These are phyloP conservation scores for Papilio gigon DNA, from an alignment of 2,888 invertebrate genomes.

Conservation along the genomic window DNA sequence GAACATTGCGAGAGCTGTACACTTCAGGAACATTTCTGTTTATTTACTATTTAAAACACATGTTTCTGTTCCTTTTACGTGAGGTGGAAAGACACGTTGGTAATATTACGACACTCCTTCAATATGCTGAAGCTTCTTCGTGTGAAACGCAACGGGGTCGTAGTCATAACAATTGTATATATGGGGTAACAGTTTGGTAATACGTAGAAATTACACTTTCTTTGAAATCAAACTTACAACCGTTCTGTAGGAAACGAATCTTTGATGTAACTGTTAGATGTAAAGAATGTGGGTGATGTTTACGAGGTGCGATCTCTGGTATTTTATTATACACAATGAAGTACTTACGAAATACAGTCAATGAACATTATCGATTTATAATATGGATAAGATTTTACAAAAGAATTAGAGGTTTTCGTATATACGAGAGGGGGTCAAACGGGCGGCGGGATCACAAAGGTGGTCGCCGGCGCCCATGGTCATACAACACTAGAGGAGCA, in stretches of 20 bases:
- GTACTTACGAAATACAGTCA: background rate
- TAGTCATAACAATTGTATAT: constrained; percentile 45
- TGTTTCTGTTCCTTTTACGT: constrained; percentile 39
- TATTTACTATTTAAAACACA: constrained; percentile 43
- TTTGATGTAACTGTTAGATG: constrained; percentile 35
- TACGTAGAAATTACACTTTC: constrained; percentile 42
- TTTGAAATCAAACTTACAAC: constrained; percentile 41
- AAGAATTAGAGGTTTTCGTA: no score
- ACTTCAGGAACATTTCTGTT: constrained; percentile 48
- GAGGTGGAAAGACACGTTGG: constrained; percentile 39
- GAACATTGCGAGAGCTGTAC: constrained; percentile 47
- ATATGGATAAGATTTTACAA: background rate
- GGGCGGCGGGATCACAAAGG: no score
- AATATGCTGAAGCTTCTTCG: constrained; percentile 14
- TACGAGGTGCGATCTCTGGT: background rate
- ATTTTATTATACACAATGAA: constrained; percentile 30
- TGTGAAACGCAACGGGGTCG: constrained; percentile 37
- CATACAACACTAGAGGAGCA: no score
- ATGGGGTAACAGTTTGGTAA: constrained; percentile 32
- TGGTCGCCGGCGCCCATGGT: no score
- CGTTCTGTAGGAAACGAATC: constrained; percentile 4
- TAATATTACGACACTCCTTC: constrained; percentile 32
- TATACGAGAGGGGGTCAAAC: no score
- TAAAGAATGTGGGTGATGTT: constrained; percentile 28
- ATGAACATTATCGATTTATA: constrained; percentile 19